Evolutionary conservation across 2,888 invertebrate genomes (phyloP).

Genomic region (Rhingia campestris): DNA sequence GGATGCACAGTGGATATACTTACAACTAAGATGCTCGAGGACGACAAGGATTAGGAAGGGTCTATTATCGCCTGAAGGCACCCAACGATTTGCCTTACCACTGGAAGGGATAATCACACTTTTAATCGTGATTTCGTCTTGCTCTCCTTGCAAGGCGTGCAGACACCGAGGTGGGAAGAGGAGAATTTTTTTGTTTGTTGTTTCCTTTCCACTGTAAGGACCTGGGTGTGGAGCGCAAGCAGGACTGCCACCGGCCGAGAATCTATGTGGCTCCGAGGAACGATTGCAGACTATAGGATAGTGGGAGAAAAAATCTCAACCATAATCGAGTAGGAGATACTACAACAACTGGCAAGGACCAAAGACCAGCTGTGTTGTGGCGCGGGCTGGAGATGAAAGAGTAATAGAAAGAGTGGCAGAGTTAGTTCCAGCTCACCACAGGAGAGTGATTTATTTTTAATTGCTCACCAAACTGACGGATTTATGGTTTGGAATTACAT

Average conservation of each 20-base stretch:
- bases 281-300: constrained; percentile 34
- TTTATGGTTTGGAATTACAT: constrained; percentile 73
- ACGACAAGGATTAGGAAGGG: constrained; percentile 38
- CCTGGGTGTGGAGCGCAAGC: background rate
- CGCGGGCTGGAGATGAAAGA: background rate
- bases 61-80: constrained; percentile 56
- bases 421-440: constrained; percentile 72
- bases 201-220: constrained; percentile 27
- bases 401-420: constrained; percentile 49
- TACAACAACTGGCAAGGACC: constrained; percentile 25
- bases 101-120: constrained; percentile 82
- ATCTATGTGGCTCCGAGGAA: constrained; percentile 62
- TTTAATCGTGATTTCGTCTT: constrained; percentile 80
- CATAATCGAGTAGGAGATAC: constrained; percentile 66
- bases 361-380: constrained; percentile 2
- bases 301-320: constrained; percentile 49
- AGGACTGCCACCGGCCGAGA: constrained; percentile 27
- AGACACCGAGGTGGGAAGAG: constrained; percentile 2
- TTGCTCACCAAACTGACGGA: constrained; percentile 76
- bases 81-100: constrained; percentile 51
- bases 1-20: constrained; percentile 42
- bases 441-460: constrained; percentile 77
- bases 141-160: background rate
- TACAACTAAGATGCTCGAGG: constrained; percentile 54
- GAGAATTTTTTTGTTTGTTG: constrained; percentile 16